phyloP scores from a whole-genome alignment of 2,113 vertebrate genomes.

The Sula dactylatra region DNA sequence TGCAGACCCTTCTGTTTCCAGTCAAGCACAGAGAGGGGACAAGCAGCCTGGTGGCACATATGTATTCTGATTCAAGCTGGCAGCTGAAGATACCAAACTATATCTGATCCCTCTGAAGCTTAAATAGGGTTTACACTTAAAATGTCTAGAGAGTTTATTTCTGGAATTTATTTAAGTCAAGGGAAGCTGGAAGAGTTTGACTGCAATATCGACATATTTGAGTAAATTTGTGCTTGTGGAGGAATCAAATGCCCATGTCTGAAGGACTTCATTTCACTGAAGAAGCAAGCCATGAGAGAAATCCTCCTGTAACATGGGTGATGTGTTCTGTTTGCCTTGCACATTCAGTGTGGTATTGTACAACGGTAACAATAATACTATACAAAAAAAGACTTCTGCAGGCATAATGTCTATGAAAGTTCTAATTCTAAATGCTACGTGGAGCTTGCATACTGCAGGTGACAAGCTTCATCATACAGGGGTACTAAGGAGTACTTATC shows the following conservation, averaged over 20 bases:
- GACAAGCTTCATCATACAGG: not conserved
- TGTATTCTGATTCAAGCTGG: not conserved
- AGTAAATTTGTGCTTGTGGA: not conserved
- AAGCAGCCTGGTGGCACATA: not conserved
- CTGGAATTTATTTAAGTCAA: not conserved
- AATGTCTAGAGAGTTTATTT: constrained; percentile 29
- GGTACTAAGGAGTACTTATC: not conserved
- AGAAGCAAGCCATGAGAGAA: not conserved
- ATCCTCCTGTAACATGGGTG: not conserved
- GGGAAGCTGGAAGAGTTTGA: not conserved
- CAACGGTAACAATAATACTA: not conserved
- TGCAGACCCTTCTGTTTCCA: constrained; percentile 30
- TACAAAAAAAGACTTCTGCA: not conserved
- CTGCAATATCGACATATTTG: not conserved
- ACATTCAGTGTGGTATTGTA: not conserved
- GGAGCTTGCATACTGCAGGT: not conserved
- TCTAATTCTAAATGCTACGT: not conserved
- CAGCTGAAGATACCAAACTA: not conserved
- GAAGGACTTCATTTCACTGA: not conserved
- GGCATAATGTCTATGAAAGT: not conserved
- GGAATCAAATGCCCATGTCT: not conserved
- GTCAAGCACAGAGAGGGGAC: not conserved
- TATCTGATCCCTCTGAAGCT: not conserved
- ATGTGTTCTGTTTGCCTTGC: not conserved
- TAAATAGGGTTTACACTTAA: not conserved